phyloP scores from a whole-genome alignment of 1,140 invertebrate species.

The Leptopilina clavipes region DNA sequence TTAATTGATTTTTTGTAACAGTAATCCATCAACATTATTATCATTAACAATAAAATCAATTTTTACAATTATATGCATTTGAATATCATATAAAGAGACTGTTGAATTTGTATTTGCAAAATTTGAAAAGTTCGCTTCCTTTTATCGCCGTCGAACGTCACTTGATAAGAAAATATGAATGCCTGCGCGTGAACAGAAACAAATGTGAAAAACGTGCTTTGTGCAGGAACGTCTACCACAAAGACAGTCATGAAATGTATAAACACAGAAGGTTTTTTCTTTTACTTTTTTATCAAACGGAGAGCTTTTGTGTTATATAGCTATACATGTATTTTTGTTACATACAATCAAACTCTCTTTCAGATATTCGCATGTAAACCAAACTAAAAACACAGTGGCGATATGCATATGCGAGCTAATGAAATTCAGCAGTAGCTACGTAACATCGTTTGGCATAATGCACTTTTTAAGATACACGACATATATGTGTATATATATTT shows the following conservation, averaged over 20 bases:
- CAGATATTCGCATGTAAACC: conserved; percentile 51
- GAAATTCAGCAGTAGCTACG: conserved; percentile 59
- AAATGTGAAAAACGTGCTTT: conserved; percentile 29
- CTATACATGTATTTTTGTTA: conserved; percentile 60
- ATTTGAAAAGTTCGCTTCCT: background rate
- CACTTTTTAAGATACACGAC: conserved; percentile 52
- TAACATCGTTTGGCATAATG: conserved; percentile 53
- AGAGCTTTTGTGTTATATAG: conserved; percentile 50
- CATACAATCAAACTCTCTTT: no score
- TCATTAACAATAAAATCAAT: no score
- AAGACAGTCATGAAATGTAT: conserved; percentile 56
- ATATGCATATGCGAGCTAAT: conserved; percentile 67
- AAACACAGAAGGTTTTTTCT: conserved; percentile 50
- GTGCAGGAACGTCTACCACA: conserved; percentile 39
- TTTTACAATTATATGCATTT: no score
- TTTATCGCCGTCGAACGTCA: background rate
- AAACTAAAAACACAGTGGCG: conserved; percentile 53
- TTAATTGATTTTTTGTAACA: no score
- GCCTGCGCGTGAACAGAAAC: background rate
- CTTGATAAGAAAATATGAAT: background rate
- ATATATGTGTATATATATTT: background rate
- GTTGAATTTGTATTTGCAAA: background rate
- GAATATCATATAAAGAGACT: no score
- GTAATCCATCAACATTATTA: no score
- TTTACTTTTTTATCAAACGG: conserved; percentile 55